Conservation (phyloP, 2,797 vertebrate species). For the Lutjanus argentimaculatus region DNA sequence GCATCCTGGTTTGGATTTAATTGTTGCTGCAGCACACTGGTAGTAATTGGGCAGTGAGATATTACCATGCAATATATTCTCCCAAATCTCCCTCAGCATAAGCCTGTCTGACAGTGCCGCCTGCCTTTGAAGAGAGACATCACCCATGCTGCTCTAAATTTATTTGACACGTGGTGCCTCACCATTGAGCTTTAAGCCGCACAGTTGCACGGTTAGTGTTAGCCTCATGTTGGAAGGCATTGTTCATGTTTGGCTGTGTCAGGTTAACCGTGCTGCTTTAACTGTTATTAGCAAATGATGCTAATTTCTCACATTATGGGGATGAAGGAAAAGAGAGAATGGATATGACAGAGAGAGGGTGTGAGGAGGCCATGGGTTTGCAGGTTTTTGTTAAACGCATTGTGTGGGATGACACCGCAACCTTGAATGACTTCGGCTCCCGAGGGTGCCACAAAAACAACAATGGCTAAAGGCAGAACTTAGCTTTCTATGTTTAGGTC, state of each 20-base stretch:
- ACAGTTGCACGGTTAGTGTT: constrained; percentile 33
- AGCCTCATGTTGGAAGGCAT: background rate
- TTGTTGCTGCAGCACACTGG: background rate
- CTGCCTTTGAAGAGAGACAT: constrained; percentile 65
- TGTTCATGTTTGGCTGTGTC: constrained; percentile 30
- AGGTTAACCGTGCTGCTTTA: constrained; percentile 2
- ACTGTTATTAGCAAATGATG: constrained; percentile 14
- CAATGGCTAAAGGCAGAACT: constrained; percentile 54
- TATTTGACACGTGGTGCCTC: constrained; percentile 61
- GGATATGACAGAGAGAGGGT: background rate
- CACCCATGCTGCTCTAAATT: constrained; percentile 66
- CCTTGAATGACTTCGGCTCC: constrained; percentile 39
- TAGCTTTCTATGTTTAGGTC: constrained; percentile 64
- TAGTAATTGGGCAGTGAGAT: constrained; percentile 25
- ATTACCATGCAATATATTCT: constrained; percentile 31
- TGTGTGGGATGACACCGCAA: constrained; percentile 43
- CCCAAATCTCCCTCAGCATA: constrained; percentile 44
- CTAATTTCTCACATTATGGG: constrained; percentile 22
- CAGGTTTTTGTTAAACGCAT: constrained; percentile 23
- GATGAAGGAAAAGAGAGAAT: background rate
- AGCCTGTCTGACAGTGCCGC: constrained; percentile 57
- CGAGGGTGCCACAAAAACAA: constrained; percentile 39
- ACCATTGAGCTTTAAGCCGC: constrained; percentile 41
- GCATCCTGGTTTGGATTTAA: constrained; percentile 23
- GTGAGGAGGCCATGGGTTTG: background rate